Conservation (phyloP, 2,888 invertebrate species). For the Malthinus seriepunctatus region DNA sequence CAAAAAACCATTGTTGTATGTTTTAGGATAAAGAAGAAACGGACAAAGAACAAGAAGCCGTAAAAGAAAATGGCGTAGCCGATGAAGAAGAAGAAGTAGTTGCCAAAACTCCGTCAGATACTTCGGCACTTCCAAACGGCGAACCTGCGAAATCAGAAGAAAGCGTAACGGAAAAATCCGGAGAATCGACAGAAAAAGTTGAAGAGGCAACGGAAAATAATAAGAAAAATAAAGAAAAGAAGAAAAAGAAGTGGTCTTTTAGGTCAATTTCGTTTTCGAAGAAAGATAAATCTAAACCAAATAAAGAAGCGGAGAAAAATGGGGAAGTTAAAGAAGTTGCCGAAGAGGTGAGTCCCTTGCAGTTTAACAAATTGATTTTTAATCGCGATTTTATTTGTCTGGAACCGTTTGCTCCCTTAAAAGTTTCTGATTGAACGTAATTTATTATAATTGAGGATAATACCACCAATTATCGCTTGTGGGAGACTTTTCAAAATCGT, state of each 20-base stretch:
- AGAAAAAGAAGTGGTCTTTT: slow-evolving; percentile 90
- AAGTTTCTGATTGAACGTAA: background rate
- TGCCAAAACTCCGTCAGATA: background rate
- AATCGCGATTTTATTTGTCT: background rate
- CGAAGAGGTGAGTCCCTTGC: slow-evolving; percentile 62
- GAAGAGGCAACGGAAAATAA: slow-evolving; percentile 45
- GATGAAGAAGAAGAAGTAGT: slow-evolving; percentile 46
- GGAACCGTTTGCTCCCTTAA: no score
- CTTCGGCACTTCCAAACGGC: slow-evolving; percentile 41
- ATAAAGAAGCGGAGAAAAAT: slow-evolving; percentile 65
- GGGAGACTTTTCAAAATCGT: slow-evolving; percentile 5
- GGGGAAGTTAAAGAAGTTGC: slow-evolving; percentile 63
- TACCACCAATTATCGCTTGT: slow-evolving; percentile 6
- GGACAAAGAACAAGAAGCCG: slow-evolving; percentile 41
- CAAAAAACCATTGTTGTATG: background rate
- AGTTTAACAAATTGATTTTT: background rate
- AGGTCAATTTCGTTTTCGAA: slow-evolving; percentile 85
- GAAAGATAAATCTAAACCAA: slow-evolving; percentile 85
- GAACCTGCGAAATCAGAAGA: slow-evolving; percentile 53
- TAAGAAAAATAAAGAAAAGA: slow-evolving; percentile 53
- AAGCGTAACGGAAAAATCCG: slow-evolving; percentile 39
- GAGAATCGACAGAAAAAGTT: slow-evolving; percentile 31
- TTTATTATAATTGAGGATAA: background rate
- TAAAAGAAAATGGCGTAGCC: slow-evolving; percentile 51
- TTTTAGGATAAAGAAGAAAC: slow-evolving; percentile 51